Evolutionary conservation across 2,888 invertebrate genomes (phyloP), one percentile per base, ranked within the genome.

Genomic region (Apoderus coryli): DNA sequence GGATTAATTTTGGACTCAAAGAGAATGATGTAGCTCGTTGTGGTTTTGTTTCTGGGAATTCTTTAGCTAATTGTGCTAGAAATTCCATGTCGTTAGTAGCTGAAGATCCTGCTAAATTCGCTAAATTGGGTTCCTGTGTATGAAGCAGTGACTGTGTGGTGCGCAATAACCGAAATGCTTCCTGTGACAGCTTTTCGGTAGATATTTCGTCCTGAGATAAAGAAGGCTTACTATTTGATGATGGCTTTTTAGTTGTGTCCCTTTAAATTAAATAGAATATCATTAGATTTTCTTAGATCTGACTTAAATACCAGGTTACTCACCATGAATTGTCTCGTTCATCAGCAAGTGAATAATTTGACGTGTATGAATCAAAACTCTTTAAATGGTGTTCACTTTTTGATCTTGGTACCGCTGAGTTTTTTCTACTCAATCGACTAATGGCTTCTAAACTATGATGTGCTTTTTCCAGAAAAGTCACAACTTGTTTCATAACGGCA

Each of bases 401-500:
- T 25, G 65, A 63, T 28, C 66, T 56, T 9, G 63, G 60, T 22
- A 64, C 63, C 22, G 60, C 49, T 12, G 41, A 41, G 32, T 48
- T 47, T 6, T 43, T 46, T 26, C 55, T 51, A 30, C 55, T 52
- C 12, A 50, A 45, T 42, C 59, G 54, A 35, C 53, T 56, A 34
- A 65, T 46, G 25, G 59, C 46, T 43, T 69, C 69, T 41, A 77
- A 63, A 43, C 73, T 75, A 40, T 70, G 69, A 46, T 73, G 73
- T 3, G 74, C 69, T 53, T 71, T 66, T 48, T 72, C 76, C 45
- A 78, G 54, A 52, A 76, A 77, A 36, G 67, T 66, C 24, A 74
- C 69, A 40, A 77, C 71, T 56, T 77, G 76, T 49, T 70, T 70
- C 60, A 78, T 69, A 47, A 77, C 63, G 15, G 74, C 73, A 52